These are phyloP conservation scores for Eretmochelys imbricata DNA, from an alignment of 2,113 vertebrate species.

Conservation along the genomic window DNA sequence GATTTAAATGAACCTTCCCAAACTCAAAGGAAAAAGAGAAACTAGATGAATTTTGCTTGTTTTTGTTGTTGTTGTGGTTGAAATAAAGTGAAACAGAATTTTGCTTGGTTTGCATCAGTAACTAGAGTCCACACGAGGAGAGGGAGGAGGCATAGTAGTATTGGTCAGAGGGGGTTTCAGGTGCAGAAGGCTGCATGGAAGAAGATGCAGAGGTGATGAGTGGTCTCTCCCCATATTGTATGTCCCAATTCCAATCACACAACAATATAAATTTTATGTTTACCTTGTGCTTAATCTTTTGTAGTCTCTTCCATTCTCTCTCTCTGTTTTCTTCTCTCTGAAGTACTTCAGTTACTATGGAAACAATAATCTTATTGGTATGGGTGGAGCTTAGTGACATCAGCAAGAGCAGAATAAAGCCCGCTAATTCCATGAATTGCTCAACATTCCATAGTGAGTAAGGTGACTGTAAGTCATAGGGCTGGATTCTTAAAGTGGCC, in stretches of 20 bases:
- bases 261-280: background rate
- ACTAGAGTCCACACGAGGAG: background rate
- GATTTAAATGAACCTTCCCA: background rate
- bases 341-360: background rate
- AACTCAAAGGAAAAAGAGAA: background rate
- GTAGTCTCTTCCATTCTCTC: background rate
- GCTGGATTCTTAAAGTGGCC: background rate
- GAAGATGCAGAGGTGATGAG: background rate
- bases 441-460: accelerated
- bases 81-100: background rate
- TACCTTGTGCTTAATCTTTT: background rate
- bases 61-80: background rate
- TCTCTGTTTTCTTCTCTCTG: background rate
- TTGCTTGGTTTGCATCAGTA: background rate
- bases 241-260: background rate
- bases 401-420: background rate
- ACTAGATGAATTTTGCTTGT: background rate
- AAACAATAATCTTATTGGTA: background rate
- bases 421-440: background rate
- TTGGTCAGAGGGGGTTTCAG: background rate
- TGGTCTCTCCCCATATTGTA: background rate
- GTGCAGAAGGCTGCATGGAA: background rate
- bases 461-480: background rate
- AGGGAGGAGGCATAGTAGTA: background rate
- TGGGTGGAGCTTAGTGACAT: background rate